A percentile compares a stretch with the other conserved stretches of the same genome.
Conservation (phyloP, 2,113 vertebrate species). For the Gracilinanus agilis region DNA sequence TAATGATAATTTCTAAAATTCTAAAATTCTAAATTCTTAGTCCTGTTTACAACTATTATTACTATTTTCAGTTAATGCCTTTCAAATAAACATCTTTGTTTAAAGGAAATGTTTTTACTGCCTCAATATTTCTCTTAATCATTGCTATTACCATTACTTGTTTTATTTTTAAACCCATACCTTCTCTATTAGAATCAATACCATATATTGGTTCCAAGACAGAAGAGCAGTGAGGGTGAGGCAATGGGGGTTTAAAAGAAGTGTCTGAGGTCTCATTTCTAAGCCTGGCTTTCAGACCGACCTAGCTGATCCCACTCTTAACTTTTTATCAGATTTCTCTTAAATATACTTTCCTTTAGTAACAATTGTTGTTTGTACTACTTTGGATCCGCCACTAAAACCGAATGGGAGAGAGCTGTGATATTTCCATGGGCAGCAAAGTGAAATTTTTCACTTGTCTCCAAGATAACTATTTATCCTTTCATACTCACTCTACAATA, state of each 20-base stretch:
- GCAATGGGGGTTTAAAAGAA: too few species aligned
- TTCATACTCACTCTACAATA: constrained; percentile 20
- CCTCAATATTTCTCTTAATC: background rate
- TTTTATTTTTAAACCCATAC: too few species aligned
- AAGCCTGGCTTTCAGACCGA: too few species aligned
- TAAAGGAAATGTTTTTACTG: background rate
- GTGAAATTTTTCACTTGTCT: background rate
- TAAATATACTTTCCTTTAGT: background rate
- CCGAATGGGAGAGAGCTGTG: background rate
- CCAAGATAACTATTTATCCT: constrained; percentile 24
- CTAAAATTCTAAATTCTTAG: too few species aligned
- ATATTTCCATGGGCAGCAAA: background rate
- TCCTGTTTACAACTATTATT: background rate
- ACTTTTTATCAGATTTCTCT: background rate
- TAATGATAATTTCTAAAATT: background rate
- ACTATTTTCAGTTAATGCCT: background rate
- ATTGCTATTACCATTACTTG: background rate
- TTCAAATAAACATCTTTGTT: background rate
- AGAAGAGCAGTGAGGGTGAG: too few species aligned
- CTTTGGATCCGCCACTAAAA: background rate
- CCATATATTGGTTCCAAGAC: too few species aligned
- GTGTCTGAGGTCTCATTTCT: too few species aligned
- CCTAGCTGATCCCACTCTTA: background rate
- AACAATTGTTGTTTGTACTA: background rate
- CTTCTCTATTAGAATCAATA: too few species aligned